These are phyloP conservation scores for Rhamnusium bicolor DNA, from an alignment of 2,888 invertebrate genomes.

Conservation along the genomic window DNA sequence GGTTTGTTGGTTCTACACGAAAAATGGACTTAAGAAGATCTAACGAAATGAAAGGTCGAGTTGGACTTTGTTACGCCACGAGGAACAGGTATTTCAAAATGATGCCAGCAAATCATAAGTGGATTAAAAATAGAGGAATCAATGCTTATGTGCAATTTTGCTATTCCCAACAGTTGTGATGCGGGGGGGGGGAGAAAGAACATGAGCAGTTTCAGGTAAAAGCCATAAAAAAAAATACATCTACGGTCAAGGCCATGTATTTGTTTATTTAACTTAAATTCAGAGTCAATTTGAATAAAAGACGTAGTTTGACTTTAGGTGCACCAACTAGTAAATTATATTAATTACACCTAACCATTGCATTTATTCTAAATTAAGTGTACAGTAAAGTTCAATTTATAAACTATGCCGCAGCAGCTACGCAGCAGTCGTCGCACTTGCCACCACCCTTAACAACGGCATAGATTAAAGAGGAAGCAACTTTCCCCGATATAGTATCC, in stretches of 20 bases:
- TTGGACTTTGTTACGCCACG: conserved; percentile 95
- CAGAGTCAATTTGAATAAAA: too few relatives aligned
- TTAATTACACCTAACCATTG: too few relatives aligned
- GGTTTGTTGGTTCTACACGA: conserved; percentile 85
- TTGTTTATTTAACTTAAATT: too few relatives aligned
- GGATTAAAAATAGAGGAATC: conserved; percentile 98
- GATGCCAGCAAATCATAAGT: conserved; percentile 97
- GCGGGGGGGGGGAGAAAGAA: conserved; percentile 95
- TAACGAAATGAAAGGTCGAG: conserved; percentile 91
- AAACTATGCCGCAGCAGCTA: too few relatives aligned
- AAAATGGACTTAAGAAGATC: conserved; percentile 93
- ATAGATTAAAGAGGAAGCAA: too few relatives aligned
- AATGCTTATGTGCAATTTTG: conserved; percentile 94
- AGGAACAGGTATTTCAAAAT: conserved; percentile 94
- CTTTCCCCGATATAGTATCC: too few relatives aligned
- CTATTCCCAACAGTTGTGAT: conserved; percentile 90
- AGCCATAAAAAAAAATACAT: conserved; percentile 97
- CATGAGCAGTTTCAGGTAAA: conserved; percentile 98
- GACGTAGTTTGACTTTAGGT: too few relatives aligned
- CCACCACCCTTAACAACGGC: too few relatives aligned
- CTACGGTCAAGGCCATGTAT: conserved; percentile 75
- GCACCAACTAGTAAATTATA: too few relatives aligned
- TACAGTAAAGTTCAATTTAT: too few relatives aligned
- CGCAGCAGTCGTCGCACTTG: too few relatives aligned
- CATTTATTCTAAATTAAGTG: too few relatives aligned